These are phyloP conservation scores for Tachycineta bicolor DNA, from an alignment of 2,113 vertebrate genomes.

Conservation along the genomic window DNA sequence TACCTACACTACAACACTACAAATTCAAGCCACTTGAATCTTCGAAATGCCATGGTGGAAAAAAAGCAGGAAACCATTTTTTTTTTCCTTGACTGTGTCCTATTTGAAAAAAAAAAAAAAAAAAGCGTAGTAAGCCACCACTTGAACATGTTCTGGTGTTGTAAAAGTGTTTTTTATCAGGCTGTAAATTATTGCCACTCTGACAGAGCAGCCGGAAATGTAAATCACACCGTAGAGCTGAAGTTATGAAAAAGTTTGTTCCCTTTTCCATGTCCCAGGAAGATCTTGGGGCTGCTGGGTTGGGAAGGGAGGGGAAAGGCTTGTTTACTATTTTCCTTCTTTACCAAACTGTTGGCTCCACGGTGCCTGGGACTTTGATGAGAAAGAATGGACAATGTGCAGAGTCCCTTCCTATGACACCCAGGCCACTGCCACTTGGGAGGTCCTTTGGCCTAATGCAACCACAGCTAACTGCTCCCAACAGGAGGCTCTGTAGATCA, in stretches of 20 bases:
- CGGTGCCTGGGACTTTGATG: conserved; percentile 35
- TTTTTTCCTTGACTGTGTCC: neutral
- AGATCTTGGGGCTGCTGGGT: neutral
- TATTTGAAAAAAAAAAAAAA: neutral
- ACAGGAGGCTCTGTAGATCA: conserved; percentile 70
- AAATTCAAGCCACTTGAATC: neutral
- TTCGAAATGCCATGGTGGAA: neutral
- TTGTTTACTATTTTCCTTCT: conserved; percentile 45
- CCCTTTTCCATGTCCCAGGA: neutral
- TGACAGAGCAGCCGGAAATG: conserved; percentile 72
- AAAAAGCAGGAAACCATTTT: neutral
- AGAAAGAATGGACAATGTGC: conserved; percentile 59
- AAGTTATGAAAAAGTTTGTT: conserved; percentile 55
- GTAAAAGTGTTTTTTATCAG: conserved; percentile 73
- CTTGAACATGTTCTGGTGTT: conserved; percentile 60
- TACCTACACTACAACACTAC: neutral
- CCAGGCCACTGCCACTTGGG: conserved; percentile 80
- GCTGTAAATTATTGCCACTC: conserved; percentile 66
- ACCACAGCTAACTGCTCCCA: conserved; percentile 68
- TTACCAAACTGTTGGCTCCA: conserved; percentile 26
- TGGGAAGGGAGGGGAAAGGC: neutral
- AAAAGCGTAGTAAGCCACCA: conserved; percentile 19
- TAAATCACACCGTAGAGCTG: conserved; percentile 54
- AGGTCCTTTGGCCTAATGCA: conserved; percentile 73
- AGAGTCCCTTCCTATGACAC: conserved; percentile 63